A percentile compares a stretch with the other conserved stretches of the same genome.
Conservation (phyloP, 2,797 vertebrate species). For the Microcaecilia unicolor region DNA sequence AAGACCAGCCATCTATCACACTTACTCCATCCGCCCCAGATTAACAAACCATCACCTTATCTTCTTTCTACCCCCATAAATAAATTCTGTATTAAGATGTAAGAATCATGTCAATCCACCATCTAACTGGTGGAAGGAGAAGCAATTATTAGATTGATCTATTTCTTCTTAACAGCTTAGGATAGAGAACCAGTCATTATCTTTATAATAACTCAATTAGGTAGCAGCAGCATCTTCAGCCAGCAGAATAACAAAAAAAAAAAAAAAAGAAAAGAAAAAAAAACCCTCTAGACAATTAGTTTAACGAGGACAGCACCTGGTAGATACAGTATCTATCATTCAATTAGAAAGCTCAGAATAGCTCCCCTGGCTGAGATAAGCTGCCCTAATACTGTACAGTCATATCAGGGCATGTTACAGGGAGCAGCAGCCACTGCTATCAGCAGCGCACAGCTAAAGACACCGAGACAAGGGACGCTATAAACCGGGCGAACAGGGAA, state of each 20-base stretch:
- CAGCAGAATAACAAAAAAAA: constrained; percentile 41
- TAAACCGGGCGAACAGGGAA: too few relatives aligned
- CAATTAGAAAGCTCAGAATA: constrained; percentile 36
- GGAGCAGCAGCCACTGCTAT: too few relatives aligned
- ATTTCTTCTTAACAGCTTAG: constrained; percentile 32
- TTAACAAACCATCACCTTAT: too few relatives aligned
- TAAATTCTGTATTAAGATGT: neutral
- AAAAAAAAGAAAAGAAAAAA: constrained; percentile 30
- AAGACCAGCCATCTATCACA: too few relatives aligned
- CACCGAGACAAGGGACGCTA: constrained; percentile 31
- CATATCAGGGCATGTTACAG: too few relatives aligned
- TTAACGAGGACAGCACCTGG: constrained; percentile 48
- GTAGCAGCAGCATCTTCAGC: constrained; percentile 31
- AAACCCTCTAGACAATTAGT: constrained; percentile 50
- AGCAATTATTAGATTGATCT: constrained; percentile 19
- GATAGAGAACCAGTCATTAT: constrained; percentile 39
- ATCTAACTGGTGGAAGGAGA: neutral
- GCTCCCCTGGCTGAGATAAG: constrained; percentile 31
- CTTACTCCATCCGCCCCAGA: too few relatives aligned
- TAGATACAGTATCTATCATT: constrained; percentile 41
- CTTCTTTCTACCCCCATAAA: too few relatives aligned
- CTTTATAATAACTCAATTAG: constrained; percentile 54
- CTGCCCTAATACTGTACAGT: too few relatives aligned
- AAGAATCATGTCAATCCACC: constrained; percentile 1
- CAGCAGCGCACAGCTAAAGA: too few relatives aligned